Evolutionary conservation across 2,888 invertebrate species (phyloP), one percentile per base, ranked within the genome.

Genomic region (Pristionchus arcanus): DNA sequence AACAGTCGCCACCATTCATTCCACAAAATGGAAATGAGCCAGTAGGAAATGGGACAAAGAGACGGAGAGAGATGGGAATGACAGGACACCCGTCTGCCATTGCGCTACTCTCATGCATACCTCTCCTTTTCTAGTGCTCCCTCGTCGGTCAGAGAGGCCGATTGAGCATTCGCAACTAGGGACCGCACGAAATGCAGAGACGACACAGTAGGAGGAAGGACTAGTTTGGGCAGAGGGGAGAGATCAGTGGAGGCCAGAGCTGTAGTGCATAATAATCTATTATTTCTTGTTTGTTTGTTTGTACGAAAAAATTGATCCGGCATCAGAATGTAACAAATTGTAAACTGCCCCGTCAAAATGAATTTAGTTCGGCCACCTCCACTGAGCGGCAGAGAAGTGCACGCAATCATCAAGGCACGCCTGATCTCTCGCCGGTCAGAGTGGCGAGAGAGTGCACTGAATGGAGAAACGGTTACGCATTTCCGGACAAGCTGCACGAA

Each of bases 1-100:
- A 63, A 63, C 63, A 63, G 63, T 63, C 5, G 11, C 25, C 63
- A 25, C 31, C 11, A 49, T 34, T 28, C 13, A 13, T 21, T 11
- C 28, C 31, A 71, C 74, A 74, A 34, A 74, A 74, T 74, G 74
- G 74, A 74, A 74, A 74, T 74, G 74, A 74, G 74, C 74, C 74
- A 42, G 21, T 37, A 21, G 21, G 74, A 16, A n/a, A 63, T 7
- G 63, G n/a, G 63, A 74, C 37, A 74, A 37, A 74, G 74, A 74
- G 21, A 55, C 21, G 19, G 55, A 55, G 5, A 55, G 55, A 21
- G 34, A 34, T 71, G 28, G 34, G 34, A 71, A 71, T 74, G 74
- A 74, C 74, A 74, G 74, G 31, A 7, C 2, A 15, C 66, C 66
- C 16, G 13, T 71, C 71, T 63, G 63, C 74, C 37, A 31, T 74